A percentile compares a stretch with the other conserved stretches of the same genome.
Conservation (phyloP, 2,888 invertebrate genomes). For the Platypus cylindrus region DNA sequence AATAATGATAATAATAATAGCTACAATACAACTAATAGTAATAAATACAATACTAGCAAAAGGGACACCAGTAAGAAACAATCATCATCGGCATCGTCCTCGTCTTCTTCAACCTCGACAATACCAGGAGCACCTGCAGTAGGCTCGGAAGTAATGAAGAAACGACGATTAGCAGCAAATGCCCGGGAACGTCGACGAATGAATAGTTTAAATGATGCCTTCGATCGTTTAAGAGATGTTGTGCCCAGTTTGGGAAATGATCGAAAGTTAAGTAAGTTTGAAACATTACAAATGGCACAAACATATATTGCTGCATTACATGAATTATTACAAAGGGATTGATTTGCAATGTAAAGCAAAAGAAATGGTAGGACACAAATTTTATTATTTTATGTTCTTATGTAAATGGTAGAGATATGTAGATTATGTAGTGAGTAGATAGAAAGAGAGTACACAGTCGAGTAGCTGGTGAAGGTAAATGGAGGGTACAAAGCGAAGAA, state of each 20-base stretch:
- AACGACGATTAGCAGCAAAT: constrained; percentile 55
- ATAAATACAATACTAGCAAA: constrained; percentile 7
- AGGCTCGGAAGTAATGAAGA: constrained; percentile 37
- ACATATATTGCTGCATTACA: constrained; percentile 57
- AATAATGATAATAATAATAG: constrained; percentile 9
- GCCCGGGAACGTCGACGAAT: constrained; percentile 60
- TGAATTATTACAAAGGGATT: constrained; percentile 43
- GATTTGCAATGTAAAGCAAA: constrained; percentile 6
- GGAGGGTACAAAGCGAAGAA: no score
- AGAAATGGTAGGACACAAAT: no score
- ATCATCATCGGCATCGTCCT: no score
- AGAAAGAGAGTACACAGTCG: no score
- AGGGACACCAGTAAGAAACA: no score
- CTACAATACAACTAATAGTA: constrained; percentile 9
- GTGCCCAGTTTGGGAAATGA: constrained; percentile 59
- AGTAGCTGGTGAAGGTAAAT: no score
- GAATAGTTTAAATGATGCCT: constrained; percentile 62
- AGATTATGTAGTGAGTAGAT: no score
- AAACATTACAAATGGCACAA: constrained; percentile 68
- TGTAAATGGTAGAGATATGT: no score
- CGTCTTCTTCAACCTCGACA: no score
- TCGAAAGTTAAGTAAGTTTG: constrained; percentile 60
- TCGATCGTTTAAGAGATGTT: constrained; percentile 55
- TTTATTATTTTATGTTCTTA: no score
- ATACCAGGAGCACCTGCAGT: constrained; percentile 15